Conservation (phyloP, 2,888 invertebrate species). For the Salticus scenicus region DNA sequence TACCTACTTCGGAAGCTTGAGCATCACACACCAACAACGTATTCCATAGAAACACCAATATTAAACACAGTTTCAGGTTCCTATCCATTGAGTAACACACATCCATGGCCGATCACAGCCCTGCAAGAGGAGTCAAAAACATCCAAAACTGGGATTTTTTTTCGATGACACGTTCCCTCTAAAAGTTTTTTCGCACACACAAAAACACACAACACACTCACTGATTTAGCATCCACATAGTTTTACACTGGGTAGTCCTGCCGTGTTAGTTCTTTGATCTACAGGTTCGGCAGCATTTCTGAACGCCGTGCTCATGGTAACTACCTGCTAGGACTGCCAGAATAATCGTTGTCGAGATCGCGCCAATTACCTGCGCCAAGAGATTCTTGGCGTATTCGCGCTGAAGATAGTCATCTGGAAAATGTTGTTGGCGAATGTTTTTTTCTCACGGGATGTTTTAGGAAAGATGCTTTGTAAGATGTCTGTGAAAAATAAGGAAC, state of each 20-base stretch:
- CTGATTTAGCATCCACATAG: slow-evolving; percentile 30
- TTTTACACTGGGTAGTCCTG: slow-evolving; percentile 30
- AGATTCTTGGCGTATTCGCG: too few relatives aligned
- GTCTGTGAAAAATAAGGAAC: too few relatives aligned
- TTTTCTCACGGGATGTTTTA: too few relatives aligned
- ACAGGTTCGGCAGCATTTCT: slow-evolving; percentile 56
- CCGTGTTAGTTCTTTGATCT: slow-evolving; percentile 52
- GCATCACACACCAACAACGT: slow-evolving; percentile 36
- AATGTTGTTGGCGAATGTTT: too few relatives aligned
- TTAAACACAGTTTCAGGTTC: slow-evolving; percentile 56
- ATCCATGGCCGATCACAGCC: slow-evolving; percentile 30
- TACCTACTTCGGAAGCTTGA: slow-evolving; percentile 57
- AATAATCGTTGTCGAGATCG: background rate
- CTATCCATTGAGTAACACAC: slow-evolving; percentile 26
- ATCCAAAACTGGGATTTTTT: background rate
- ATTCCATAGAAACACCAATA: slow-evolving; percentile 61
- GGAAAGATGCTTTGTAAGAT: too few relatives aligned
- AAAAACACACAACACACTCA: background rate
- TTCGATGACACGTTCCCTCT: too few relatives aligned
- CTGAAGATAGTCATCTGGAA: too few relatives aligned
- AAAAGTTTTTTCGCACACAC: too few relatives aligned
- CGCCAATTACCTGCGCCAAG: slow-evolving; percentile 35
- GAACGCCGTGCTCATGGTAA: slow-evolving; percentile 46
- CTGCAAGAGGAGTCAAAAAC: background rate
- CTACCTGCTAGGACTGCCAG: slow-evolving; percentile 57